A percentile compares a stretch with the other conserved stretches of the same genome.
phyloP scores from a whole-genome alignment of 2,113 vertebrate species.

The Empidonax alnorum region DNA sequence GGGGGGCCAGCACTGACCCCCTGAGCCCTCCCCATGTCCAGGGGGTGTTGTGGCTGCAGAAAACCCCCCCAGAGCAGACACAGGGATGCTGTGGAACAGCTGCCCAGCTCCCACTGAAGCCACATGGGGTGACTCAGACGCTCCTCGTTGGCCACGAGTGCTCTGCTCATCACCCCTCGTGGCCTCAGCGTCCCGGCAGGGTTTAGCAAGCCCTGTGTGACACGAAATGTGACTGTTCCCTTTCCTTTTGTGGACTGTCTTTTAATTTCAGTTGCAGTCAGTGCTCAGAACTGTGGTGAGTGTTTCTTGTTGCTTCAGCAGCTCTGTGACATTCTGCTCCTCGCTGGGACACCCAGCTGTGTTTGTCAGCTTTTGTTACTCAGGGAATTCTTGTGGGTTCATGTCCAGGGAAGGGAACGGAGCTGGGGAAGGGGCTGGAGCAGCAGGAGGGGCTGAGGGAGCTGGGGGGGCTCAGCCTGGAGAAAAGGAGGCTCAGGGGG shows the following conservation, averaged over 20 bases:
- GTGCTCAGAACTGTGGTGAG: background rate
- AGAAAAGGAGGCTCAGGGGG: background rate
- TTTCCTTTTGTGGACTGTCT: background rate
- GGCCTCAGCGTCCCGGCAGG: background rate
- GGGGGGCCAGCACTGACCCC: too few relatives aligned
- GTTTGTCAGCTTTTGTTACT: background rate
- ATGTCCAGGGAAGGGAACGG: rapidly evolving
- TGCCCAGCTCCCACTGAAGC: background rate
- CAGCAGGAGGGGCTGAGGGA: background rate
- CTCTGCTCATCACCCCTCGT: rapidly evolving
- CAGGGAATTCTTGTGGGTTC: background rate
- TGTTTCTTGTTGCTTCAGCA: background rate
- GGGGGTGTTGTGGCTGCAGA: rapidly evolving
- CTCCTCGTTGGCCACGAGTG: background rate
- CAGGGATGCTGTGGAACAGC: background rate
- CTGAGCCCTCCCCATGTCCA: rapidly evolving
- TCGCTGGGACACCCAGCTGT: rapidly evolving
- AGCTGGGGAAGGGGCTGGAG: background rate
- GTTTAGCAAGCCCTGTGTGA: background rate
- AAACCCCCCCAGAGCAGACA: background rate
- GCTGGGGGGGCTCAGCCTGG: background rate
- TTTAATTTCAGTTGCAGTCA: background rate
- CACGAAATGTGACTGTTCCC: background rate
- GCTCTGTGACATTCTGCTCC: background rate
- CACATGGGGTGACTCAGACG: background rate